phyloP scores from a whole-genome alignment of 1,140 invertebrate species.

The Sycophaga agraensis region DNA sequence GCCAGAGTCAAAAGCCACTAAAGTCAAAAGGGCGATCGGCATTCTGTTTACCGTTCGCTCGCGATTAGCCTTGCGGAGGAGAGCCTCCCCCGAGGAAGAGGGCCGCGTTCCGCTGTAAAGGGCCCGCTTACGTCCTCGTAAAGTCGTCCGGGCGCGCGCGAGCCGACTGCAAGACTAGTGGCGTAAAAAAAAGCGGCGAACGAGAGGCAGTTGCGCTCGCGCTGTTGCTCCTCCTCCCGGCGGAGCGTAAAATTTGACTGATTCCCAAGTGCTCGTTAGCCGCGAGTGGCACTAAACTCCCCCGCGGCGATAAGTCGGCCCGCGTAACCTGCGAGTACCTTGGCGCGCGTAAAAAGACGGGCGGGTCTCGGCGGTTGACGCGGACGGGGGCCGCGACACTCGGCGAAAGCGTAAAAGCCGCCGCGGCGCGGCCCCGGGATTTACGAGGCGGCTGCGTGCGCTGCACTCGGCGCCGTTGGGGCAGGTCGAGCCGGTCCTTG shows the following conservation, averaged over 20 bases:
- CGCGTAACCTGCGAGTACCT: neutral
- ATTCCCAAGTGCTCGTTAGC: too few species aligned
- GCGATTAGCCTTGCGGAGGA: too few species aligned
- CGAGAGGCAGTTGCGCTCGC: too few species aligned
- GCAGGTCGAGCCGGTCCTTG: conserved; percentile 22
- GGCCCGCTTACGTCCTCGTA: too few species aligned
- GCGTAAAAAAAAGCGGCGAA: too few species aligned
- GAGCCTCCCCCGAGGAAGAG: too few species aligned
- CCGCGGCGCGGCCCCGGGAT: neutral
- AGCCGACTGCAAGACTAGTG: too few species aligned
- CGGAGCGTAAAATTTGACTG: neutral
- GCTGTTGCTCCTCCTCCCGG: neutral
- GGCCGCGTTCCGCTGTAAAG: too few species aligned
- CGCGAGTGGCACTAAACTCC: neutral
- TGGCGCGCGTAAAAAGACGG: neutral
- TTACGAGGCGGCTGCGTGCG: conserved; percentile 17
- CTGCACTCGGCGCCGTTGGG: neutral
- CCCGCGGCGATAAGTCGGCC: neutral
- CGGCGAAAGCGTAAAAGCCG: conserved; percentile 13
- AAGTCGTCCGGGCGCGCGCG: too few species aligned
- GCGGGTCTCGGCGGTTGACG: neutral
- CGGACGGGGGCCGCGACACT: neutral
- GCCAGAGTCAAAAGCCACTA: too few species aligned
- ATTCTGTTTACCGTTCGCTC: too few species aligned
- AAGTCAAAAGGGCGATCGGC: too few species aligned